These are phyloP conservation scores for Butorides virescens DNA, from an alignment of 2,113 vertebrate species.

Conservation along the genomic window DNA sequence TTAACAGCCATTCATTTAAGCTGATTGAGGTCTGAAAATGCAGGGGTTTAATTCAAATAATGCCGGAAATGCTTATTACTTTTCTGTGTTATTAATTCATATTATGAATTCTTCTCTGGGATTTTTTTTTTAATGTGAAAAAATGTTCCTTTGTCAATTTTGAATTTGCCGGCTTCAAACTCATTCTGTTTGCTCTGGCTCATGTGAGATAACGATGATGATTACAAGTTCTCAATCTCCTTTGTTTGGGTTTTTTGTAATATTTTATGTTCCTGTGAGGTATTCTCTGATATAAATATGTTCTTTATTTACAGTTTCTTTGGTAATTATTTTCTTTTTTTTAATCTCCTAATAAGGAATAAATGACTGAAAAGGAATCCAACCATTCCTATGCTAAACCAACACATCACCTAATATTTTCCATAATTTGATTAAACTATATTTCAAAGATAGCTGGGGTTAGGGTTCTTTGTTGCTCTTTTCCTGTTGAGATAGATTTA, in stretches of 20 bases:
- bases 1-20: neutral
- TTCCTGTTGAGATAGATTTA: neutral
- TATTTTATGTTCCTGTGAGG: neutral
- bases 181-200: neutral
- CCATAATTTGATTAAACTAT: neutral
- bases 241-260: neutral
- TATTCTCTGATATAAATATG: neutral
- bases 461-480: neutral
- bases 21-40: neutral
- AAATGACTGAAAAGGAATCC: neutral
- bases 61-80: neutral
- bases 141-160: neutral
- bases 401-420: neutral
- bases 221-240: neutral
- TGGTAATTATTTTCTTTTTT: neutral
- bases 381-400: neutral
- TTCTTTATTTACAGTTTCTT: neutral
- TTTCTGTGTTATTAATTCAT: neutral
- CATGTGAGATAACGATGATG: accelerated
- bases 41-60: neutral
- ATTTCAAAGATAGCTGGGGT: neutral
- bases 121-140: neutral
- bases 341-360: neutral
- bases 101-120: neutral
- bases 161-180: neutral